Base-by-base conservation (phyloP, 2,113 vertebrate species). In the Paedocypris sp. region DNA sequence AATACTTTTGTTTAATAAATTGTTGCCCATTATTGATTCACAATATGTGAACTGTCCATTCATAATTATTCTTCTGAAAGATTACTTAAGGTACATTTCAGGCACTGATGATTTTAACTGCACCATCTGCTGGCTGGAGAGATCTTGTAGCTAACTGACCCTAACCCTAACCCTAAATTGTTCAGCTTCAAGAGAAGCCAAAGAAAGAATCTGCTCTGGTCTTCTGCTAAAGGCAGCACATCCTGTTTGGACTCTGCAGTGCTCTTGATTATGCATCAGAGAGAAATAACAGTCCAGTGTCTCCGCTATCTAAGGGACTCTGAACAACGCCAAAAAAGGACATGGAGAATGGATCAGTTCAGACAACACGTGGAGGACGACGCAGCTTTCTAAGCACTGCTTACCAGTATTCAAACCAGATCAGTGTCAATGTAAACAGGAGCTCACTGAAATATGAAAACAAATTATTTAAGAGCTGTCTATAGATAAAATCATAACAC, bases 271-370 rank as follows among this genome's bases (percentile, higher is more conserved):
- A 56, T 56, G 41, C 41, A 54, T 38, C 35, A 10, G 41, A 47
- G 32, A 32, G 60, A 8, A 64, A 64, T 54, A 56, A 46, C 22
- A 36, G 38, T 43, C 6, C 41, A 33, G 35, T 28, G 39, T 35
- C 29, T 31, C 9, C 12, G 19, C 51, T 5, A n/a, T 22, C 51
- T 31, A 5, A 6, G 41, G 10, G 41, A 46, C 22, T 25, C 23
- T 20, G 26, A 58, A 56, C 50, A 64, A 38, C 4, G 26, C 62
- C 50, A 64, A 56, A 64, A 56, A 64, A 64, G 62, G 62, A 56
- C 51, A 64, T 36, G 32, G 9, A 42, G 19, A 45, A 22, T 29
- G 28, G 28, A 29, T 45, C 19, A 45, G 15, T 53, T 32, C 10
- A 20, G 13, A 39, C 33, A n/a, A 13, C 29, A 16, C 32, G 13